Evolutionary conservation across 2,113 vertebrate species (phyloP), one percentile per base, ranked within the genome.

Genomic region (Xiphophorus couchianus): DNA sequence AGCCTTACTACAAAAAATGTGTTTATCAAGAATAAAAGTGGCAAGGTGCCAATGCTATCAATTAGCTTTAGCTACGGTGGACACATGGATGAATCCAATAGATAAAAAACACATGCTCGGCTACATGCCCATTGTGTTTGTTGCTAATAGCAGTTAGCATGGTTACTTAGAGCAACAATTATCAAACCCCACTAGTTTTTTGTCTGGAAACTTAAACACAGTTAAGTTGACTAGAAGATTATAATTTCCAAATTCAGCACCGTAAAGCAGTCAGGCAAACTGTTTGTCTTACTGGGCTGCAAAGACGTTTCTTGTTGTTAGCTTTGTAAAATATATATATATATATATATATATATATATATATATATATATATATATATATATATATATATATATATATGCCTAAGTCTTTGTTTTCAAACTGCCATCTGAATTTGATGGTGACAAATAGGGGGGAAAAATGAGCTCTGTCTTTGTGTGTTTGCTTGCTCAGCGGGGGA

Each of bases 401-500:
- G 61, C 27, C 72, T 74, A 71, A 27, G 67, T 22, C 66, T 86
- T 83, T 19, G 77, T 89, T 89, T 83, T 25, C 79, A 74, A 83
- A 54, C 39, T 74, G 79, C 73, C 83, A 77, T 78, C 66, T 68
- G 54, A 39, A 76, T 84, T 84, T 84, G 76, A 84, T 83, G 84
- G 71, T 69, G 77, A 30, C 8, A 76, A 54, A 74, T 77, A 78
- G 86, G 48, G 65, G 37, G 12, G 51, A 60, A 42, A 81, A 10
- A n/a, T 25, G 51, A 28, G 54, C 11, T 67, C 69, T 62, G 82
- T 76, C 54, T 80, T 60, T 76, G 81, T 83, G 76, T 87, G 42
- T 88, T 84, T 88, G 74, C 71, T 68, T 86, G 81, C 79, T 78
- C 75, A 74, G 77, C 58, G 78, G 87, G 81, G 88, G 90, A 89